A percentile compares a stretch with the other conserved stretches of the same genome.
Conservation (phyloP, 92 coral and sea anemone genomes). For the Epizoanthus ramosus region DNA sequence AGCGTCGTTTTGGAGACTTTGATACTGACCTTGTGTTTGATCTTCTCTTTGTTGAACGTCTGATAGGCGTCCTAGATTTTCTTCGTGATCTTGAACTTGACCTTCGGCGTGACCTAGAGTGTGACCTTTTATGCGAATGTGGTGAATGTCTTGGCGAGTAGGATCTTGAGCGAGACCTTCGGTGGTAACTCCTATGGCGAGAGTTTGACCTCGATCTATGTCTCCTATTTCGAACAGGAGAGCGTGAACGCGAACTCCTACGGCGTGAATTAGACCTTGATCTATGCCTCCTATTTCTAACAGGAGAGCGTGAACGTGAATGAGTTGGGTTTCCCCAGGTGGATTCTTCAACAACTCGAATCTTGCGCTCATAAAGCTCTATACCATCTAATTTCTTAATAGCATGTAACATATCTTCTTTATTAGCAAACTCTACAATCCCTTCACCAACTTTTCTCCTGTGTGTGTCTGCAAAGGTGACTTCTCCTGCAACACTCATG, state of each 20-base stretch:
- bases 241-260: slow-evolving; percentile 64
- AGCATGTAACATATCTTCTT: slow-evolving; percentile 81
- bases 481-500: slow-evolving; percentile 96
- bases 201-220: slow-evolving; percentile 52
- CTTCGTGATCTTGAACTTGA: slow-evolving; percentile 69
- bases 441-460: slow-evolving; percentile 95
- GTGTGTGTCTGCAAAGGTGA: slow-evolving; percentile 98
- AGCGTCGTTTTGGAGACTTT: slow-evolving; percentile 61
- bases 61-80: slow-evolving; percentile 51
- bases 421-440: slow-evolving; percentile 87
- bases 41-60: slow-evolving; percentile 7
- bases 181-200: slow-evolving; percentile 57
- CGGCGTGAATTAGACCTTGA: too few relatives aligned
- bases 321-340: slow-evolving; percentile 62
- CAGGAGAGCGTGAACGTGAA: slow-evolving; percentile 68
- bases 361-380: slow-evolving; percentile 84
- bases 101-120: slow-evolving; percentile 53
- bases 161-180: slow-evolving; percentile 64
- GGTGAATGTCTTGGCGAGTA: slow-evolving; percentile 51
- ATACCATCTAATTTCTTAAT: slow-evolving; percentile 78
- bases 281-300: slow-evolving; percentile 43
- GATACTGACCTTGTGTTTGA: slow-evolving; percentile 48
- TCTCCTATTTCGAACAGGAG: slow-evolving; percentile 47
- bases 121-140: slow-evolving; percentile 41
- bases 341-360: slow-evolving; percentile 83